Evolutionary conservation across 1,140 invertebrate species (phyloP), one percentile per base, ranked within the genome.

Genomic region (Saccostrea glomerata): DNA sequence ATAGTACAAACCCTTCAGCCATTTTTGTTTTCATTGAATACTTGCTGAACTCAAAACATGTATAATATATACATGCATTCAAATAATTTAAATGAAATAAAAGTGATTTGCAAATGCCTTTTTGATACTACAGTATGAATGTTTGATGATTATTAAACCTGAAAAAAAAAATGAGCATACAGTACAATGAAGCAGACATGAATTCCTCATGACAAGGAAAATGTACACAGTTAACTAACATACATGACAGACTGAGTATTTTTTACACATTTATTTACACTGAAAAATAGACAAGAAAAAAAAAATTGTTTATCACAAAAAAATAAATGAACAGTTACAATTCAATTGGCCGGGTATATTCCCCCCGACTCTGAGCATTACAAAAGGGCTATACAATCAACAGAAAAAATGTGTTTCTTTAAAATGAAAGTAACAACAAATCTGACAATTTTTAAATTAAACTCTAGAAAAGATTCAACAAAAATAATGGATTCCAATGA

Each of bases 401-500:
- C 23, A 30, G 30, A 36, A 30, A 77, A 77, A 77, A 77, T 25
- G 70, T 13, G 66, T 25, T 11, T 15, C 15, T 11, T 30, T 30
- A 77, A 12, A 11, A 3, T 30, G 23, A 30, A 30, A 66, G 20
- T 30, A 77, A 40, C 12, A 36, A 36, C 23, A 30, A 25, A 30
- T 77, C 25, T 30, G 23, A 30, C 23, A 77, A 15, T 30, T 77
- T 25, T 77, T 77, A 77, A 77, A 77, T 25, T 77, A 77, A 77
- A 77, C 70, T 77, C 70, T 77, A 77, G 25, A 77, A 77, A 11
- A 30, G 23, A 73, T 30, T 30, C 25, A 77, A 77, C 70, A 77
- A 77, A 36, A n/a, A 36, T 77, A 77, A 77, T 77, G 70, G 70
- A 77, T 77, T 77, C 25, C 70, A 77, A 15, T 77, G 70, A 77